Conservation (phyloP, 2,113 vertebrate genomes). For the Trichomycterus rosablanca region DNA sequence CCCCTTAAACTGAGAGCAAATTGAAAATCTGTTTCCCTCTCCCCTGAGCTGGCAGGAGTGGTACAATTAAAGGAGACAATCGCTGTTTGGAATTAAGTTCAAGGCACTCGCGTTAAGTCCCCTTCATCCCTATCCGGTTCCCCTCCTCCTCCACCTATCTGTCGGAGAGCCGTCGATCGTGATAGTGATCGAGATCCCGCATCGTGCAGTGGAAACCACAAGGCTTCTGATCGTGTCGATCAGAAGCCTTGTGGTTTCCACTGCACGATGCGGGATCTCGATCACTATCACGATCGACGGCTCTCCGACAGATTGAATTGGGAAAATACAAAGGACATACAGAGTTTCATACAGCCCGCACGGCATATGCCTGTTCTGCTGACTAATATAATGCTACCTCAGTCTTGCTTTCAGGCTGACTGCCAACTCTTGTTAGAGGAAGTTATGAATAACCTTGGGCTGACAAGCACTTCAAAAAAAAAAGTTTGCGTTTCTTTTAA, state of each 20-base stretch:
- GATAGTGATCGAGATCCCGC: no score
- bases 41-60: conserved; percentile 47
- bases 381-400: conserved; percentile 19
- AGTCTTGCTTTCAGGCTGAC: conserved; percentile 19
- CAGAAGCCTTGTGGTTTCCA: no score
- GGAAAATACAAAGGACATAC: no score
- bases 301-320: no score
- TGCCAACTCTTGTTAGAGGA: conserved; percentile 26
- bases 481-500: no score
- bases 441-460: conserved; percentile 5
- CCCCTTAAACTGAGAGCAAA: conserved; percentile 62
- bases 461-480: conserved; percentile 19
- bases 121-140: conserved; percentile 19
- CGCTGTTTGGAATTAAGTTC: conserved; percentile 56
- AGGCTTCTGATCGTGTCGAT: no score
- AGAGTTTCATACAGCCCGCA: no score
- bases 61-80: conserved; percentile 68
- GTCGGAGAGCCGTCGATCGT: no score
- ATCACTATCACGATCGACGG: no score
- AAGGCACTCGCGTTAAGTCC: conserved; percentile 33
- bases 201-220: no score
- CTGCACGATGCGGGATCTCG: no score
- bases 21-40: conserved; percentile 68
- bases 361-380: background rate
- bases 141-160: conserved; percentile 35